Conservation (phyloP, 2,797 vertebrate genomes). For the Sparus aurata region DNA sequence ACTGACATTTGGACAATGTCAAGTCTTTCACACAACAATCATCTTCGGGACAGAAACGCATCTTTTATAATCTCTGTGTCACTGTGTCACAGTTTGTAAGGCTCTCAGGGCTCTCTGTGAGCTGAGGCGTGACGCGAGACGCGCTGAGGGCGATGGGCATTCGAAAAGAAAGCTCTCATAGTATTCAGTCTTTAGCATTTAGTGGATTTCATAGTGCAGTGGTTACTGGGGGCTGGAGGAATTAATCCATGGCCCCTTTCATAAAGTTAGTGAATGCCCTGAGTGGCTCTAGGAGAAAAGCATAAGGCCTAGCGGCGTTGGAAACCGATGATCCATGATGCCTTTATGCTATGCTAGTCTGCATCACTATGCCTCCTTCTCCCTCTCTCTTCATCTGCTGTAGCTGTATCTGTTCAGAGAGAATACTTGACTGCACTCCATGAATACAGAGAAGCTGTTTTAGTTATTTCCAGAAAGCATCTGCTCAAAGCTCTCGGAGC, state of each 20-base stretch:
- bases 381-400: conserved; percentile 41
- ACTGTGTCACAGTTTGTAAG: conserved; percentile 66
- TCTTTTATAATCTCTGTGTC: conserved; percentile 69
- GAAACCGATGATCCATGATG: conserved; percentile 84
- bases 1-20: conserved; percentile 39
- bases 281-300: conserved; percentile 75
- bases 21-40: conserved; percentile 35
- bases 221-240: conserved; percentile 65
- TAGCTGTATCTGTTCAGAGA: conserved; percentile 53
- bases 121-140: conserved; percentile 65
- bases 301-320: conserved; percentile 61
- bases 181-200: conserved; percentile 79
- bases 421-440: conserved; percentile 45
- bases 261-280: conserved; percentile 75
- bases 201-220: conserved; percentile 81
- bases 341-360: conserved; percentile 69
- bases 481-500: conserved; percentile 33
- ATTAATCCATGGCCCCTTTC: conserved; percentile 68
- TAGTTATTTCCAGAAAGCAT: conserved; percentile 41
- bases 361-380: conserved; percentile 58
- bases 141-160: conserved; percentile 60
- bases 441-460: conserved; percentile 48
- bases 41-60: conserved; percentile 39
- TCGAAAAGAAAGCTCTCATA: conserved; percentile 74
- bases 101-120: conserved; percentile 66